Percentiles rank a stretch among this genome's conserved stretches.
These are phyloP conservation scores for Idaea straminata DNA, from an alignment of 2,888 invertebrate genomes.

Conservation along the genomic window DNA sequence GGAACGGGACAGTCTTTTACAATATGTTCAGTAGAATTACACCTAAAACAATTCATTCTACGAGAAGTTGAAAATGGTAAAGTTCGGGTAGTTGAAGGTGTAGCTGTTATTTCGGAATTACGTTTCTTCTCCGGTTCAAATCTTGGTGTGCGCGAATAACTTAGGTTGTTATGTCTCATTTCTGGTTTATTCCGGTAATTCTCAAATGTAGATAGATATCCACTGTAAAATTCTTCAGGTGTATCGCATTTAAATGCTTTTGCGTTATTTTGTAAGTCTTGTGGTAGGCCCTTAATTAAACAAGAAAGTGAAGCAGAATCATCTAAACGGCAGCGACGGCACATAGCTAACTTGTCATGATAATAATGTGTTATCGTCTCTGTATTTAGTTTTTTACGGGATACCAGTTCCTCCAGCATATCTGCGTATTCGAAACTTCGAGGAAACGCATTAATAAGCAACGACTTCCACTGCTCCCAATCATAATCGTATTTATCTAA, in stretches of 20 bases:
- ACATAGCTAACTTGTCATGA: slow-evolving; percentile 23
- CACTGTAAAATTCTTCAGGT: slow-evolving; percentile 18
- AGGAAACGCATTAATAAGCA: slow-evolving; percentile 13
- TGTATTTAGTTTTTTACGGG: slow-evolving; percentile 18
- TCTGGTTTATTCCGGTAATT: slow-evolving; percentile 10
- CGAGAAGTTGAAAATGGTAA: no score
- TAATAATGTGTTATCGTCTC: slow-evolving; percentile 31
- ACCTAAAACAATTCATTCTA: no score
- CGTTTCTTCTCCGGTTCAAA: no score
- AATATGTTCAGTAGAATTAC: no score
- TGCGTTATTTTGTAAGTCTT: slow-evolving; percentile 16
- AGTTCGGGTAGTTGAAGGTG: no score
- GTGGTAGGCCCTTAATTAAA: slow-evolving; percentile 19
- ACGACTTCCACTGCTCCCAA: slow-evolving; percentile 30
- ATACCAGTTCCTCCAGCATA: slow-evolving; percentile 30
- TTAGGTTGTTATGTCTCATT: no score
- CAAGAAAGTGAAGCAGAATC: slow-evolving; percentile 19
- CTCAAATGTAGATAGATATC: slow-evolving; percentile 20
- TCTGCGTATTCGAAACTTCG: slow-evolving; percentile 30
- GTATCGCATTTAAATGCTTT: slow-evolving; percentile 9
- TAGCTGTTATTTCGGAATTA: no score
- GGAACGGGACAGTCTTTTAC: no score
- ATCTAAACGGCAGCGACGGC: slow-evolving; percentile 21
- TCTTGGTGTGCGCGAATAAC: no score
- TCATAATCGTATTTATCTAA: slow-evolving; percentile 25